Base-by-base conservation (phyloP, 2,113 vertebrate species). In the Xiphophorus couchianus region DNA sequence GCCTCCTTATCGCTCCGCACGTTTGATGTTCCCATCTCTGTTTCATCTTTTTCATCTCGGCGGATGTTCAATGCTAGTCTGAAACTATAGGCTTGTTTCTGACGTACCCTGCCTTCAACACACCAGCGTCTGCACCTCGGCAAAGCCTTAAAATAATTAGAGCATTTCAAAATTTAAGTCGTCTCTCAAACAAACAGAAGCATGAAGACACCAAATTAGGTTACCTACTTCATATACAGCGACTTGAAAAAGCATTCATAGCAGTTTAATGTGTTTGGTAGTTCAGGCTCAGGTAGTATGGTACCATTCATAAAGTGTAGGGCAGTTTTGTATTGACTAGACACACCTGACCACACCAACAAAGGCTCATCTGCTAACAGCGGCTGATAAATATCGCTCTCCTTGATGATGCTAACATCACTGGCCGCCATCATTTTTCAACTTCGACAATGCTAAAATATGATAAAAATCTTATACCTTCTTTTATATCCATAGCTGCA, bases 401-500 rank as follows among this genome's bases (percentile, higher is more conserved):
- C 39, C 39, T 42, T 42, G 39, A 42, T 42, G 13, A 42, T 3
- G 3, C 3, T 2, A 42, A 42, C 39, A 42, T 42, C 14, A 5
- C 9, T 39, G 37, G 37, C 37, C 37, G 3, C 11, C 9, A 12
- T 39, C 37, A 39, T 39, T 39, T 39, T 12, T 39, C 37, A 39
- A 39, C 37, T 10, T 39, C 37, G 37, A 39, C 37, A 39, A 30
- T 30, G 30, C 30, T 30, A 0, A 30, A 5, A 61, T 31, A 66
- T 73, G 28, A 80, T 77, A 33, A 71, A 72, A 31, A 65, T 31
- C 11, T 14, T 37, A 61, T 28, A 3, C 25, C 30, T 10, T 39
- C 66, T 62, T 69, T 72, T 31, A 54, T n/a, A 60, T 39, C 61
- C 28, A 63, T 28, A 33, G 30, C 8, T 69, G 44, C 58, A 66